phyloP scores from a whole-genome alignment of 2,113 vertebrate genomes.

The Panthera tigris region DNA sequence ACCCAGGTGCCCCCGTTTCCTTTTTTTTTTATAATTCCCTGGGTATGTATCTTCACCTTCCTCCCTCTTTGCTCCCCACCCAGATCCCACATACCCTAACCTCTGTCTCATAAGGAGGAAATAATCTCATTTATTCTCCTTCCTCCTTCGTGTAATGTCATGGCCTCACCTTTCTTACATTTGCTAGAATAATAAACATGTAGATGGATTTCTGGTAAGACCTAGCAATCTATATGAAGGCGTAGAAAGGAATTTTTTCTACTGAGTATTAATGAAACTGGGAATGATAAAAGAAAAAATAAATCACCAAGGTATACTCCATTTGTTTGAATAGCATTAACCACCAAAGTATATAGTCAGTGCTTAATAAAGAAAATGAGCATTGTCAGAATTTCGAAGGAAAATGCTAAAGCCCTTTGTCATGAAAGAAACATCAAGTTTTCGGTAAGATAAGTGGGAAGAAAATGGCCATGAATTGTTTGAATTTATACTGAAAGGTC shows the following conservation, averaged over 20 bases:
- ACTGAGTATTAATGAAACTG: slow-evolving; percentile 16
- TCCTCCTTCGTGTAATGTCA: background rate
- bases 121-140: background rate
- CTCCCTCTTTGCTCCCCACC: background rate
- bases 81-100: background rate
- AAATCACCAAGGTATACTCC: background rate
- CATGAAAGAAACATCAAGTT: slow-evolving; percentile 44
- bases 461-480: slow-evolving; percentile 31
- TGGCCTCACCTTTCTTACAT: background rate
- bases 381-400: slow-evolving; percentile 44
- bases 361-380: slow-evolving; percentile 36
- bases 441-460: slow-evolving; percentile 43
- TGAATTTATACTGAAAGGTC: slow-evolving; percentile 55
- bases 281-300: slow-evolving; percentile 46
- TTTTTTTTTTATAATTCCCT: background rate
- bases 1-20: too few species aligned
- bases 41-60: background rate
- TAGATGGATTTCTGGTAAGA: background rate
- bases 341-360: background rate
- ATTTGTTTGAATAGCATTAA: slow-evolving; percentile 47
- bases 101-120: background rate
- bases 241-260: slow-evolving; percentile 9
- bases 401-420: slow-evolving; percentile 55
- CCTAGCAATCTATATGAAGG: slow-evolving; percentile 21
- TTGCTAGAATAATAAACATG: background rate